Base-by-base conservation (phyloP, 2,113 vertebrate species). In the Ovibos moschatus region DNA sequence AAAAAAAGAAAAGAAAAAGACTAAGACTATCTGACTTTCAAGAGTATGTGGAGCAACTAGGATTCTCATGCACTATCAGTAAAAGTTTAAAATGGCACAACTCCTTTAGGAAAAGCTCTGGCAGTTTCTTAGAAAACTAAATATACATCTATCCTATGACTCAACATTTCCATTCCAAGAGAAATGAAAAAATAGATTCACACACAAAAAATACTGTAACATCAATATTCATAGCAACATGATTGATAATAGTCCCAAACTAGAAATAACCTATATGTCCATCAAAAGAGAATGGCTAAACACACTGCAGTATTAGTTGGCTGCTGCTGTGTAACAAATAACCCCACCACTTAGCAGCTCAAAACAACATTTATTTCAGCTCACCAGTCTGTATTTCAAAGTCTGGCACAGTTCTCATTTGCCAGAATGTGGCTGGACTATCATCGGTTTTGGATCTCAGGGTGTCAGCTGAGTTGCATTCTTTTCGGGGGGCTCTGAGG, bases 131-230 rank as follows among this genome's bases (percentile, higher is more conserved):
- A 43, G 28, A 84, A 84, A 58, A 79, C 45, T 55, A 78, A 85
- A 74, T 30, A 85, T 33, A 91, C 12, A 57, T 62, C 64, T 91
- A 53, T 28, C 11, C n/a, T 40, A 19, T 62, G 51, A 87, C 88
- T 50, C 78, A 76, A 30, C 19, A 95, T 40, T 55, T 85, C 50
- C 93, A 58, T 87, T 95, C 92, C 40, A 88, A 92, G 85, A 95
- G 58, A 88, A 85, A 95, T 85, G 47, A 67, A 92, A 89, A 89
- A 27, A 78, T 53, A 71, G 23, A 53, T 47, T 5, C 36, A 62
- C 45, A 67, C n/a, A 30, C 0, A 57, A 50, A 83, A 76, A 51
- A 19, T 40, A 40, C 64, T 58, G 40, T 33, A 71, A 82, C 19
- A n/a, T 57, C 55, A 89, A 50, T 79, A 23, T 50, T 67, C 40